phyloP scores from a whole-genome alignment of 2,888 invertebrate species.

The Cybosia mesomella region DNA sequence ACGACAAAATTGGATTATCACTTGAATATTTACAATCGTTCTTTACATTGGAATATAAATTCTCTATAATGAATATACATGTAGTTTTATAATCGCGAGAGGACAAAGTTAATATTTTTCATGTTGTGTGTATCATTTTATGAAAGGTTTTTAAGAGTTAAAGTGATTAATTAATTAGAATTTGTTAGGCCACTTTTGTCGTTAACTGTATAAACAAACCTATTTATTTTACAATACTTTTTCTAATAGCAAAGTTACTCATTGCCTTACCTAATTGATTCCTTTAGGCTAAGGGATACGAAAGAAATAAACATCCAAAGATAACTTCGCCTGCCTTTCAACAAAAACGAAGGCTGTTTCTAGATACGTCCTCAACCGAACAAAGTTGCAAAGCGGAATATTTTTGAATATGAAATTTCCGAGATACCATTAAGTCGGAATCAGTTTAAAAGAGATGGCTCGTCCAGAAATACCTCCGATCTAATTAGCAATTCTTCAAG shows the following conservation, averaged over 20 bases:
- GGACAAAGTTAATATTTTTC: no score
- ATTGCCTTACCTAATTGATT: constrained; percentile 23
- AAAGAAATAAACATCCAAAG: constrained; percentile 19
- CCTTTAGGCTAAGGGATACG: constrained; percentile 9
- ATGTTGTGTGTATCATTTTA: no score
- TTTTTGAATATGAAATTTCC: constrained; percentile 32
- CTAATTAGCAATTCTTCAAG: constrained; percentile 65
- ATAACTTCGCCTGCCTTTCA: constrained; percentile 17
- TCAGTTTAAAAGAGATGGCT: constrained; percentile 44
- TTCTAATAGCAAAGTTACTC: constrained; percentile 11
- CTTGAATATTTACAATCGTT: no score
- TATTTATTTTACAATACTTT: constrained; percentile 10
- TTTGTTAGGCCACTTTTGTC: no score
- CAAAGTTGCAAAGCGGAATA: constrained; percentile 26
- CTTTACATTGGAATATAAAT: no score
- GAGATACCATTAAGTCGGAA: constrained; percentile 47
- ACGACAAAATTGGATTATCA: no score
- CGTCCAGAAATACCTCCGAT: constrained; percentile 41
- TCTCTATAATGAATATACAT: no score
- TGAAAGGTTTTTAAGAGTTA: no score
- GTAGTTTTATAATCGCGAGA: no score
- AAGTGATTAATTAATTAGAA: no score
- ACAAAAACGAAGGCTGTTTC: constrained; percentile 15
- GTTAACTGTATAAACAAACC: no score
- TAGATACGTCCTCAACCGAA: constrained; percentile 19